A percentile compares a stretch with the other conserved stretches of the same genome.
These are phyloP conservation scores for Lycocorax pyrrhopterus DNA, from an alignment of 2,113 vertebrate species.

Conservation along the genomic window DNA sequence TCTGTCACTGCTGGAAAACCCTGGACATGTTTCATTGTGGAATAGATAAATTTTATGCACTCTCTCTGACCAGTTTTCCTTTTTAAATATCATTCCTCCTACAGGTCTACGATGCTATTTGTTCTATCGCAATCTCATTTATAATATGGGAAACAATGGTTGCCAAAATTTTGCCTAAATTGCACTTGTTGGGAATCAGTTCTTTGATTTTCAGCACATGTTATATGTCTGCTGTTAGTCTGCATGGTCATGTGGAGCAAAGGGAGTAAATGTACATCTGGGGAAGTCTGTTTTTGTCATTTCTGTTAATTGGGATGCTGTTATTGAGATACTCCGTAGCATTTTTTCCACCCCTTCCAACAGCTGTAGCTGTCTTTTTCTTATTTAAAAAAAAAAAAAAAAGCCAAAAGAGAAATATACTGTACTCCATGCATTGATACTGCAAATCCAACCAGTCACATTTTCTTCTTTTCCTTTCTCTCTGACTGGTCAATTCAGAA, in stretches of 20 bases:
- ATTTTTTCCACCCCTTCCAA: neutral
- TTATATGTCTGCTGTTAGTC: neutral
- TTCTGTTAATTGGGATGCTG: neutral
- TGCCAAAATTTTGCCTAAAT: conserved; percentile 45
- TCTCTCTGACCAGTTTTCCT: neutral
- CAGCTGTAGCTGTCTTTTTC: neutral
- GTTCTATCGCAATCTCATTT: neutral
- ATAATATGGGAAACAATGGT: neutral
- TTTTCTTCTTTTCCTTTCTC: conserved; percentile 75
- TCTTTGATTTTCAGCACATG: neutral
- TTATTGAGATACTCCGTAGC: neutral
- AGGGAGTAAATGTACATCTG: neutral
- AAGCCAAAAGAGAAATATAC: conserved; percentile 24
- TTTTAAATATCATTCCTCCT: conserved; percentile 40
- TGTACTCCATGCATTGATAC: conserved; percentile 55
- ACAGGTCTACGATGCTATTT: neutral
- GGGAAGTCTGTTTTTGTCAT: neutral
- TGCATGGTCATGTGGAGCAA: conserved; percentile 8
- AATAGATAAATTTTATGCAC: neutral
- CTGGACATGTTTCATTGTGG: neutral
- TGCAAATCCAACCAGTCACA: conserved; percentile 66
- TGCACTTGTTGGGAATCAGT: neutral
- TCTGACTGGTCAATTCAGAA: conserved; percentile 82
- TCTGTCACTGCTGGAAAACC: neutral
- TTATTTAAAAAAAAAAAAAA: neutral